These are phyloP conservation scores for Psylliodes chrysocephalus DNA, from an alignment of 2,888 invertebrate species.

Conservation along the genomic window DNA sequence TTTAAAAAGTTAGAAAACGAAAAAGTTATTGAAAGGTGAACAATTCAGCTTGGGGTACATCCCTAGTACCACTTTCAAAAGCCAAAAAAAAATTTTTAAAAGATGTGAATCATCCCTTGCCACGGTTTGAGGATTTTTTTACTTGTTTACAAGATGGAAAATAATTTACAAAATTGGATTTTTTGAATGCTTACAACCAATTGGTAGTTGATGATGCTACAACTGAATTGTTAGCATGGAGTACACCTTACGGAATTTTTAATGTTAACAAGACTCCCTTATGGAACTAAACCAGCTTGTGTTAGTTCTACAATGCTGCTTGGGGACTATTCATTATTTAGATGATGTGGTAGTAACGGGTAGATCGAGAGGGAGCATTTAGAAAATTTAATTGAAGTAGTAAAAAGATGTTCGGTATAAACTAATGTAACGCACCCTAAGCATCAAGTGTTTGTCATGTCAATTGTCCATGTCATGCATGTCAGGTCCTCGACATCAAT, in stretches of 20 bases:
- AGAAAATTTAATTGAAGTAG: constrained; percentile 28
- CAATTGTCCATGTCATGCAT: too few species aligned
- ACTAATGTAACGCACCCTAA: too few species aligned
- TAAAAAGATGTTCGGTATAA: too few species aligned
- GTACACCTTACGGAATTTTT: neutral
- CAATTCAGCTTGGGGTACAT: constrained; percentile 36
- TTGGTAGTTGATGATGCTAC: neutral
- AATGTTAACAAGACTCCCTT: constrained; percentile 44
- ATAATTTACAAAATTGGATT: too few species aligned
- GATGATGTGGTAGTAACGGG: too few species aligned
- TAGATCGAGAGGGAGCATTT: too few species aligned
- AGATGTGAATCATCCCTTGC: constrained; percentile 35
- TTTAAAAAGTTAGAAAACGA: constrained; percentile 25
- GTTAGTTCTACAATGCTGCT: constrained; percentile 44
- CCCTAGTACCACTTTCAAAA: constrained; percentile 35
- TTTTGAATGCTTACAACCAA: constrained; percentile 16
- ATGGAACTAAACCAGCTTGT: constrained; percentile 58
- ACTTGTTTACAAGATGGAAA: constrained; percentile 32
- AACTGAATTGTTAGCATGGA: neutral
- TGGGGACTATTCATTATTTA: too few species aligned
- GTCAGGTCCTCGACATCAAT: too few species aligned
- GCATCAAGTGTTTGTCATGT: too few species aligned
- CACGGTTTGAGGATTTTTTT: constrained; percentile 30
- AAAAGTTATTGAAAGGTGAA: constrained; percentile 1
- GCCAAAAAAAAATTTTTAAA: constrained; percentile 41